phyloP scores from a whole-genome alignment of 1,140 invertebrate genomes.

The Microplitis demolitor region DNA sequence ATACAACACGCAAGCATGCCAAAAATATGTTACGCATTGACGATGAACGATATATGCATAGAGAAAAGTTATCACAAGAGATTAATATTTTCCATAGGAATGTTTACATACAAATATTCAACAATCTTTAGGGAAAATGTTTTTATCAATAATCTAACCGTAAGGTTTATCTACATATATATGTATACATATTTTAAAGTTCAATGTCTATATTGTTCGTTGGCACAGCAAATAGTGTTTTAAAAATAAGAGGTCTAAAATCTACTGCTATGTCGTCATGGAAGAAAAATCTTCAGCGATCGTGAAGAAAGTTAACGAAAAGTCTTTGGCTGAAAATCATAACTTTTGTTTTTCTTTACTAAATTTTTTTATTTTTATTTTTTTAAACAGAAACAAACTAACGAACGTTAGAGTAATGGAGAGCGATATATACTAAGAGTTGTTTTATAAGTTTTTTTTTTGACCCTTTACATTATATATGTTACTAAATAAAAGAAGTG shows the following conservation, averaged over 20 bases:
- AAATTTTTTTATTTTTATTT: slow-evolving; percentile 1
- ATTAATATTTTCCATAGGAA: slow-evolving; percentile 17
- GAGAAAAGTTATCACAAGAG: background rate
- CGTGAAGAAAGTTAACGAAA: background rate
- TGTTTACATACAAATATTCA: slow-evolving; percentile 34
- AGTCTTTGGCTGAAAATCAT: background rate
- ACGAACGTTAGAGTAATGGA: slow-evolving; percentile 17
- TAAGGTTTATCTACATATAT: background rate
- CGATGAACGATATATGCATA: background rate
- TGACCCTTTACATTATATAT: background rate
- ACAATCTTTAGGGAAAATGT: slow-evolving; percentile 37
- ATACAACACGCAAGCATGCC: background rate
- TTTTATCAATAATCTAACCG: slow-evolving; percentile 37
- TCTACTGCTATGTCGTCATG: background rate
- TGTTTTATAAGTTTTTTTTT: slow-evolving; percentile 10
- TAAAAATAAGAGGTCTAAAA: too few species aligned
- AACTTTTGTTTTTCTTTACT: background rate
- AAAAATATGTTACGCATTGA: background rate
- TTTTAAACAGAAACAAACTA: slow-evolving; percentile 7
- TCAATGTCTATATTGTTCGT: background rate
- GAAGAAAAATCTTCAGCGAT: slow-evolving; percentile 13
- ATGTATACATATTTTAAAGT: too few species aligned
- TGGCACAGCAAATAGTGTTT: background rate
- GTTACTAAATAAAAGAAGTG: background rate
- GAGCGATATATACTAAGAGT: background rate